These are phyloP conservation scores for Polydrusus tereticollis DNA, from an alignment of 2,888 invertebrate genomes.

Conservation along the genomic window DNA sequence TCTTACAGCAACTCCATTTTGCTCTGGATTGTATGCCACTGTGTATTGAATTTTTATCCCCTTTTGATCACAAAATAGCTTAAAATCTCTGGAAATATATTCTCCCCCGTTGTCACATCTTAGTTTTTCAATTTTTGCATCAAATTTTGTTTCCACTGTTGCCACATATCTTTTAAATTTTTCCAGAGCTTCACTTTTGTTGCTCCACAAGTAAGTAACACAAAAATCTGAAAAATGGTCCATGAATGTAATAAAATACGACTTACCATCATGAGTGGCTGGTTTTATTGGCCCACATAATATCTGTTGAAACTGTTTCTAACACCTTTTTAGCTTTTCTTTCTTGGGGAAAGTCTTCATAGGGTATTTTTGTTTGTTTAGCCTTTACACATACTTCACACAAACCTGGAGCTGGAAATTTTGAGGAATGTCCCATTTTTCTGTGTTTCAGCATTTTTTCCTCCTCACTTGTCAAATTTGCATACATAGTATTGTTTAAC, in stretches of 20 bases:
- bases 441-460: no score
- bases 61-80: constrained; percentile 42
- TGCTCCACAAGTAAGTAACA: constrained; percentile 11
- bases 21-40: constrained; percentile 41
- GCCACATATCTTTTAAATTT: constrained; percentile 39
- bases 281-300: constrained; percentile 17
- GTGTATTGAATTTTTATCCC: constrained; percentile 49
- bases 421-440: no score
- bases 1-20: constrained; percentile 48
- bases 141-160: constrained; percentile 32
- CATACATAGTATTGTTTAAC: no score
- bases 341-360: background rate
- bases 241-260: no score
- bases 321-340: constrained; percentile 5
- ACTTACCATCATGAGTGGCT: constrained; percentile 40
- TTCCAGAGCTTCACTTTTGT: no score
- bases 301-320: constrained; percentile 23
- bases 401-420: constrained; percentile 9
- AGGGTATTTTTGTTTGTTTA: constrained; percentile 30
- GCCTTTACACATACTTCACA: constrained; percentile 52
- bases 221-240: constrained; percentile 44
- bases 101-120: no score
- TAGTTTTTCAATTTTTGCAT: constrained; percentile 23
- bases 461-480: no score
- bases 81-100: no score